phyloP scores from a whole-genome alignment of 2,888 invertebrate species.

The Ceratothoa steindachneri region DNA sequence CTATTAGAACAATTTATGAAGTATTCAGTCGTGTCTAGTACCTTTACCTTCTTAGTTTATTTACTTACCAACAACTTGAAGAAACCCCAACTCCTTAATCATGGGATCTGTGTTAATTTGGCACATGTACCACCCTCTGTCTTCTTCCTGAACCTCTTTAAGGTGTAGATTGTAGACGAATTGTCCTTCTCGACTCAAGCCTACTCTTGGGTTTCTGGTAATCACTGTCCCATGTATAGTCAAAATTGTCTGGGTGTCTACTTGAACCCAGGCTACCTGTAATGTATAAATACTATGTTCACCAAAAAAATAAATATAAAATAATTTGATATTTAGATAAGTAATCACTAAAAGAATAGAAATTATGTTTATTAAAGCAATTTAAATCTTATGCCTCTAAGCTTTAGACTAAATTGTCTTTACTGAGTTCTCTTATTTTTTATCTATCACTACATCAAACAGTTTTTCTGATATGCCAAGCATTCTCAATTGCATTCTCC shows the following conservation, averaged over 20 bases:
- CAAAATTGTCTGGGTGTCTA: constrained; percentile 85
- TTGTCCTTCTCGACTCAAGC: constrained; percentile 55
- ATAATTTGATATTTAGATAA: no score
- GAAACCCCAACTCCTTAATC: constrained; percentile 48
- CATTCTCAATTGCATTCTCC: no score
- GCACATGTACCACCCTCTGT: constrained; percentile 62
- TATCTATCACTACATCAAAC: no score
- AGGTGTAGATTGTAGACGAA: constrained; percentile 78
- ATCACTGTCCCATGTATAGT: constrained; percentile 89
- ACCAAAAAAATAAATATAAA: neutral
- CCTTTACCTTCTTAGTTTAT: no score
- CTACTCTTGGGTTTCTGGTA: constrained; percentile 82
- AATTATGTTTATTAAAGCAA: no score
- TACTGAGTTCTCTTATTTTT: no score
- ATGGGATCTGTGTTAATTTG: constrained; percentile 50
- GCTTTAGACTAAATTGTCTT: no score
- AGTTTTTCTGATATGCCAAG: no score
- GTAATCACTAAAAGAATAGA: no score
- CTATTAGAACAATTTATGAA: no score
- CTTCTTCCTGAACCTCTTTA: constrained; percentile 82
- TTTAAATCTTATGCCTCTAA: no score
- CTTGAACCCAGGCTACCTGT: constrained; percentile 88
- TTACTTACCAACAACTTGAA: constrained; percentile 48
- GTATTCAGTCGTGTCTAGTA: no score
- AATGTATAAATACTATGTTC: neutral